phyloP scores from a whole-genome alignment of 2,888 invertebrate species.

The Cyaniris semiargus region DNA sequence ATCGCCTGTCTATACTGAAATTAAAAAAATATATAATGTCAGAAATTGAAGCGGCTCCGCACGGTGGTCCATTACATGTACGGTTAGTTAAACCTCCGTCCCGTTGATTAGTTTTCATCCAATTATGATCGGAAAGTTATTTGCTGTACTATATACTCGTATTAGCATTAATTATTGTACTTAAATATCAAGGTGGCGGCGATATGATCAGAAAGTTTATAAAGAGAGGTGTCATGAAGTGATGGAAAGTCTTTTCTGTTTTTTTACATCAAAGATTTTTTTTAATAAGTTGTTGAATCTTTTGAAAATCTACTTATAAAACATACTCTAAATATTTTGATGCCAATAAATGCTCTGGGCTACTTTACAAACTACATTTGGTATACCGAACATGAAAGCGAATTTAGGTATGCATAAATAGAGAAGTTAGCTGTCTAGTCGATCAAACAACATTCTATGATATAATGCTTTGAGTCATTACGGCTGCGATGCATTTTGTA shows the following conservation, averaged over 20 bases:
- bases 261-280: not conserved
- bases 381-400: conserved; percentile 53
- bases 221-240: not conserved
- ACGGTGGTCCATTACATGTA: conserved; percentile 7
- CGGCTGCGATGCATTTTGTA: conserved; percentile 71
- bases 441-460: conserved; percentile 66
- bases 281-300: not conserved
- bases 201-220: conserved; percentile 5
- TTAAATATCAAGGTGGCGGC: conserved; percentile 54
- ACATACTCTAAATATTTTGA: not conserved
- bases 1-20: conserved; percentile 94
- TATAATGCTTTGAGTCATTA: conserved; percentile 65
- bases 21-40: conserved; percentile 8
- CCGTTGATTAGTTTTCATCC: conserved; percentile 65
- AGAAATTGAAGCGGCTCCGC: not conserved
- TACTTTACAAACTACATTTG: conserved; percentile 24
- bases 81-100: conserved; percentile 55
- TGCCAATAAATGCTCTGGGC: not conserved
- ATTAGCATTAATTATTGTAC: conserved; percentile 51
- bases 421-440: conserved; percentile 62
- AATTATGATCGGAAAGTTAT: conserved; percentile 72
- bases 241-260: not conserved
- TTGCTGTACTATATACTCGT: conserved; percentile 65
- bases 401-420: conserved; percentile 66
- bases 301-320: not conserved